Percentiles rank a stretch among this genome's conserved stretches.
phyloP scores from a whole-genome alignment of 2,888 invertebrate genomes.

The Chrysotoxum bicinctum region DNA sequence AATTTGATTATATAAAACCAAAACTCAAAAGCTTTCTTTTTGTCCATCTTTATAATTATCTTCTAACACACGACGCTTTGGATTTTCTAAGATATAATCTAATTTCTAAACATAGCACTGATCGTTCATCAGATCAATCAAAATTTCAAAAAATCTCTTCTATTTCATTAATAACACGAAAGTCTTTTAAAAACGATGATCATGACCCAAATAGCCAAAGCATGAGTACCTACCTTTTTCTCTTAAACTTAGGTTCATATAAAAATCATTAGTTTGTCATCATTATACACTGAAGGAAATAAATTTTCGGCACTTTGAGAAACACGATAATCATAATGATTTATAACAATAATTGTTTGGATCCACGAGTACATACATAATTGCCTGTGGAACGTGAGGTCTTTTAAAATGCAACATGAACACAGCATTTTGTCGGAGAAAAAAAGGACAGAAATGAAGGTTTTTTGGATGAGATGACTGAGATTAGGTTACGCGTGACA shows the following conservation, averaged over 20 bases:
- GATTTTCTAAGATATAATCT: not conserved
- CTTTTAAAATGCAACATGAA: too few relatives aligned
- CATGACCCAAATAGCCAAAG: constrained; percentile 47
- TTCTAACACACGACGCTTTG: not conserved
- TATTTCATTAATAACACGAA: not conserved
- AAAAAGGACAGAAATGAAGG: too few relatives aligned
- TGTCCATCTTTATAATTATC: not conserved
- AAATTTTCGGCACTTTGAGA: not conserved
- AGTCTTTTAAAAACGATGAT: constrained; percentile 6
- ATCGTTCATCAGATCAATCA: not conserved
- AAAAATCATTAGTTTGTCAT: not conserved
- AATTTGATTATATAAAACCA: not conserved
- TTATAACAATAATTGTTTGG: too few relatives aligned
- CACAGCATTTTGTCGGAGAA: too few relatives aligned
- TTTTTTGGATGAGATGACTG: too few relatives aligned
- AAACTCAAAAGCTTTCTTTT: not conserved
- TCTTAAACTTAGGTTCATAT: not conserved
- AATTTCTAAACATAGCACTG: not conserved
- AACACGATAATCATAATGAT: not conserved
- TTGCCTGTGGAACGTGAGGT: too few relatives aligned
- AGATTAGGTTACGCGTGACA: too few relatives aligned
- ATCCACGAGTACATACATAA: too few relatives aligned
- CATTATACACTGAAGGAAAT: not conserved
- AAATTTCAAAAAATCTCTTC: not conserved
- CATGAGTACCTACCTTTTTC: constrained; percentile 20